These are phyloP conservation scores for Alcis repandata DNA, from an alignment of 2,888 invertebrate genomes.

Conservation along the genomic window DNA sequence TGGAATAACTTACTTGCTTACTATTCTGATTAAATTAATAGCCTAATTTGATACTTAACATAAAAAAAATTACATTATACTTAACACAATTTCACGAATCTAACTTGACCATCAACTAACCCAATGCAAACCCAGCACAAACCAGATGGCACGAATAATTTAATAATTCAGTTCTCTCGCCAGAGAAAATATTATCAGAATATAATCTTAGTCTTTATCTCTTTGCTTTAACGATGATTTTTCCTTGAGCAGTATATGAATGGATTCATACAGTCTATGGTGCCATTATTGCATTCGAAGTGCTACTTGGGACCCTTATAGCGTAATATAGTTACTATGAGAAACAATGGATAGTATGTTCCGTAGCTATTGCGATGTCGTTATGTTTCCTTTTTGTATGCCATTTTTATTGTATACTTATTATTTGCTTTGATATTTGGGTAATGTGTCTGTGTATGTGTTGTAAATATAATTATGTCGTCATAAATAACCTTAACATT, in stretches of 20 bases:
- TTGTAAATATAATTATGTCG: too few species aligned
- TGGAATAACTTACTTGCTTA: too few species aligned
- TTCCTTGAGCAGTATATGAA: conserved; percentile 49
- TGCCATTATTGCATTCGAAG: conserved; percentile 13
- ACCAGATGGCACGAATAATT: conserved; percentile 69
- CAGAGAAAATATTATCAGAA: conserved; percentile 57
- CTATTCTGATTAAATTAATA: too few species aligned
- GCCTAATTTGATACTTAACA: too few species aligned
- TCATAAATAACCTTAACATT: too few species aligned
- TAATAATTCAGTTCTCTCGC: conserved; percentile 68
- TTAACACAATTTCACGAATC: too few species aligned
- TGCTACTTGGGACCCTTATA: neutral
- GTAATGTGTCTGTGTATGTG: too few species aligned
- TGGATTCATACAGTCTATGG: conserved; percentile 8
- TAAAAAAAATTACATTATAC: neutral
- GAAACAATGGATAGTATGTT: neutral
- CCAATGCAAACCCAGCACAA: conserved; percentile 56
- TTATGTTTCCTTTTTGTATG: too few species aligned
- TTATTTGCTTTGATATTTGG: too few species aligned
- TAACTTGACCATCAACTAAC: conserved; percentile 16
- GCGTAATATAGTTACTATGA: neutral
- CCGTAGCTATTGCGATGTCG: too few species aligned
- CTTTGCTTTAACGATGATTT: conserved; percentile 56
- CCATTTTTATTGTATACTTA: too few species aligned
- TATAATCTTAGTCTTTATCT: conserved; percentile 58